Evolutionary conservation across 2,797 vertebrate genomes (phyloP).

Genomic region (Cryptoprocta ferox): DNA sequence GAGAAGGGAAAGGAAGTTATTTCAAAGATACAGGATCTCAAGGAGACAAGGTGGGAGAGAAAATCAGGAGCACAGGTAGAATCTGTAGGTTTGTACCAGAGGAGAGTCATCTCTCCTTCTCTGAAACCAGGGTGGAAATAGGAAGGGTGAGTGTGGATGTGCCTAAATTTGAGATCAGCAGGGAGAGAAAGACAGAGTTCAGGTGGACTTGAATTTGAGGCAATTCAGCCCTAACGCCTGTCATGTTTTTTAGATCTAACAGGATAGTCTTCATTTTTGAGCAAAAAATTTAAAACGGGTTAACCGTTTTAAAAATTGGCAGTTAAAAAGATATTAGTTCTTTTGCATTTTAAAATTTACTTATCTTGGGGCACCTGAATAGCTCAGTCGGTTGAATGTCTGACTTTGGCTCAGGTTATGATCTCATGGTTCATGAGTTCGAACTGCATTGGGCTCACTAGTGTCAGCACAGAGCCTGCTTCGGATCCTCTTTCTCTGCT

Average conservation of each 20-base stretch:
- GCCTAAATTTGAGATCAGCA: background rate
- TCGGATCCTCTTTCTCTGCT: no score
- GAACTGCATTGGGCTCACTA: no score
- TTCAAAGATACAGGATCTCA: background rate
- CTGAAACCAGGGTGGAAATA: background rate
- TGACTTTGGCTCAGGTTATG: no score
- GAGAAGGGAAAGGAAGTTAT: background rate
- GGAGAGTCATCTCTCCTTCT: background rate
- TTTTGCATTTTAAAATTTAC: background rate
- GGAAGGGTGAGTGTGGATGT: background rate
- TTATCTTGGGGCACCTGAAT: background rate
- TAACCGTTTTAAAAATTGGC: background rate
- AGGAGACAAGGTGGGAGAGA: background rate
- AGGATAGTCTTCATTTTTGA: background rate
- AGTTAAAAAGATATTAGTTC: background rate
- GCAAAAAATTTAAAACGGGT: background rate
- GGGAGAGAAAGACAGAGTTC: background rate
- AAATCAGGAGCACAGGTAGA: background rate
- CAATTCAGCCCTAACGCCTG: background rate
- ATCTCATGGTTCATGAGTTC: no score
- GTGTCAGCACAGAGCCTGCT: no score
- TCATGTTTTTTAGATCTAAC: background rate
- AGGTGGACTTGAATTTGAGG: background rate
- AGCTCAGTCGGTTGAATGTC: no score
- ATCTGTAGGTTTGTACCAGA: background rate